Conservation (phyloP, 2,888 invertebrate genomes). For the Tetragonula carbonaria region DNA sequence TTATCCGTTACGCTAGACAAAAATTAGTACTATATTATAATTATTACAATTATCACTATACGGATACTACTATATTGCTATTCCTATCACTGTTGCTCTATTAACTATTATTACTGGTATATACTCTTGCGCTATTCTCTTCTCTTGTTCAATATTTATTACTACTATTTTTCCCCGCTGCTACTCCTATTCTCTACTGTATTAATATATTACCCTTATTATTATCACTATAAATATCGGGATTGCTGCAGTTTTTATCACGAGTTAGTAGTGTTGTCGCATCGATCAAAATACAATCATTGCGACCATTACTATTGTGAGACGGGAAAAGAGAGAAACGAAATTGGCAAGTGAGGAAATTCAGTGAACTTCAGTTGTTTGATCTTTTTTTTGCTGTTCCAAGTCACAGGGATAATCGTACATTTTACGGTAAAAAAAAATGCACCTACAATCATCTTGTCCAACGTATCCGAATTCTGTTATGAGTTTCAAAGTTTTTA, state of each 20-base stretch:
- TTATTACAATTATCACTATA: slow-evolving; percentile 64
- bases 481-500: slow-evolving; percentile 49
- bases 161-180: slow-evolving; percentile 53
- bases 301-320: slow-evolving; percentile 29
- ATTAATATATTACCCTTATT: slow-evolving; percentile 52
- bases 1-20: slow-evolving; percentile 62
- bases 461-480: slow-evolving; percentile 29
- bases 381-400: slow-evolving; percentile 40
- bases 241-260: slow-evolving; percentile 43
- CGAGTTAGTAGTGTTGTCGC: slow-evolving; percentile 39
- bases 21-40: slow-evolving; percentile 66
- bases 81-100: slow-evolving; percentile 43
- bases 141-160: slow-evolving; percentile 62
- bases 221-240: slow-evolving; percentile 37
- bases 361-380: slow-evolving; percentile 42
- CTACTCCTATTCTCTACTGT: slow-evolving; percentile 38
- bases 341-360: slow-evolving; percentile 41
- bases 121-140: slow-evolving; percentile 52
- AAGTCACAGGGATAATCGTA: slow-evolving; percentile 26
- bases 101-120: slow-evolving; percentile 52
- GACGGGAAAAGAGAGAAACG: slow-evolving; percentile 35
- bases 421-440: slow-evolving; percentile 46
- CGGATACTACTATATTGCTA: slow-evolving; percentile 57
- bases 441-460: slow-evolving; percentile 48
- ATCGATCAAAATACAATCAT: slow-evolving; percentile 41